A percentile compares a stretch with the other conserved stretches of the same genome.
These are phyloP conservation scores for Drosophila paracracens DNA, from an alignment of 2,888 invertebrate genomes.

Conservation along the genomic window DNA sequence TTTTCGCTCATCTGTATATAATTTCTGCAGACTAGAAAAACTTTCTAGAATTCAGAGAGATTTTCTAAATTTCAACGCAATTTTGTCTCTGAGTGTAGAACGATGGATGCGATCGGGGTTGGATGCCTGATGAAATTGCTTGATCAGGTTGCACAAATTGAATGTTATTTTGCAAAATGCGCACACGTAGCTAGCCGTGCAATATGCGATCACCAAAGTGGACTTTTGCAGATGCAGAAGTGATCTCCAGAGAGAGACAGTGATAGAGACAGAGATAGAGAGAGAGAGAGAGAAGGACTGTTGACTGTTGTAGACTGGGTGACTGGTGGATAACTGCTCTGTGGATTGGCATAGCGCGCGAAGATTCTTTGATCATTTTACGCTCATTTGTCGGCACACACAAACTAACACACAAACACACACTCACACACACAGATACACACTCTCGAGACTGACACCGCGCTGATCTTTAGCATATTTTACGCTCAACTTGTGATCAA, in stretches of 20 bases:
- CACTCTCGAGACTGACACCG: slow-evolving; percentile 60
- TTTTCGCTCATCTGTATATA: background rate
- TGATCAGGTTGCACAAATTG: slow-evolving; percentile 84
- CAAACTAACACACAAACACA: slow-evolving; percentile 16
- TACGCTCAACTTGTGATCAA: slow-evolving; percentile 81
- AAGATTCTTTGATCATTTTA: slow-evolving; percentile 84
- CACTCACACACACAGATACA: slow-evolving; percentile 1
- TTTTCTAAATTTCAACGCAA: background rate
- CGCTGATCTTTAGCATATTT: slow-evolving; percentile 81
- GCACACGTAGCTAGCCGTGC: slow-evolving; percentile 76
- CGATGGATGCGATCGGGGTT: slow-evolving; percentile 41
- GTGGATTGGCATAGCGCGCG: slow-evolving; percentile 82
- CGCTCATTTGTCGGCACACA: slow-evolving; percentile 73
- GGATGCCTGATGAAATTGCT: slow-evolving; percentile 77
- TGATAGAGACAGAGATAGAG: background rate
- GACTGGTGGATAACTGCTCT: slow-evolving; percentile 39
- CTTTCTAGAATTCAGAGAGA: background rate
- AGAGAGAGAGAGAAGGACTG: slow-evolving; percentile 2
- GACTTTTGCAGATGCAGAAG: slow-evolving; percentile 7
- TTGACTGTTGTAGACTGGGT: slow-evolving; percentile 22
- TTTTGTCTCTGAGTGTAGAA: slow-evolving; percentile 12
- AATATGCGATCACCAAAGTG: slow-evolving; percentile 50
- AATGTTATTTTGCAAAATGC: slow-evolving; percentile 84
- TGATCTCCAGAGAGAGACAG: background rate
- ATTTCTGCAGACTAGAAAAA: background rate